Conservation (phyloP, 2,888 invertebrate genomes). For the Ornithoptera alexandrae region DNA sequence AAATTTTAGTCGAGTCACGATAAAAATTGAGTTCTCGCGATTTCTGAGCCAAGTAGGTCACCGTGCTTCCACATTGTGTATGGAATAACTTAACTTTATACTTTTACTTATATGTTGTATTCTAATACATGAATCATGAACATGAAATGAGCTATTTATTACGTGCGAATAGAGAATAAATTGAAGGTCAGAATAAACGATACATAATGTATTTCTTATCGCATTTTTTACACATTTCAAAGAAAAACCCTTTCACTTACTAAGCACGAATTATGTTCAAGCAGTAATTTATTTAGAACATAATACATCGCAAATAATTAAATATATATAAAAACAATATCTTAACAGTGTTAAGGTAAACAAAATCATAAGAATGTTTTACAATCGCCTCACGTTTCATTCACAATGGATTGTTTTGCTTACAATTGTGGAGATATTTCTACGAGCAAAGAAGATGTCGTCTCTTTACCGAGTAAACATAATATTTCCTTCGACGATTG, state of each 20-base stretch:
- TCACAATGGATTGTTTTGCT: conserved; percentile 42
- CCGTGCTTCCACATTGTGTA: conserved; percentile 11
- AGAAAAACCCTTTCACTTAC: no score
- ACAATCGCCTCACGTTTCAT: conserved; percentile 43
- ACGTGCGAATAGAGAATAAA: background rate
- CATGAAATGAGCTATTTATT: conserved; percentile 1
- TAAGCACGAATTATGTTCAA: no score
- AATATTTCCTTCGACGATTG: background rate
- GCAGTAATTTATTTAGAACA: no score
- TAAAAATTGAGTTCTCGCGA: conserved; percentile 34
- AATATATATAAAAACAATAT: background rate
- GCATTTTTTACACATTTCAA: no score
- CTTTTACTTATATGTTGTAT: background rate
- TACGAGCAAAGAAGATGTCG: background rate
- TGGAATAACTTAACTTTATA: conserved; percentile 10
- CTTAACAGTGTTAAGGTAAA: background rate
- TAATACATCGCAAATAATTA: no score
- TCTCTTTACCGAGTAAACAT: background rate
- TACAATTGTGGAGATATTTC: background rate
- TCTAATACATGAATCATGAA: background rate
- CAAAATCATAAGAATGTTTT: background rate
- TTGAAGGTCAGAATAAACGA: background rate
- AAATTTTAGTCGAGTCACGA: conserved; percentile 41
- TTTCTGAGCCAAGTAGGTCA: conserved; percentile 30
- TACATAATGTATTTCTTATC: no score